phyloP scores from a whole-genome alignment of 1,140 invertebrate species.

The Drosophila arizonae region DNA sequence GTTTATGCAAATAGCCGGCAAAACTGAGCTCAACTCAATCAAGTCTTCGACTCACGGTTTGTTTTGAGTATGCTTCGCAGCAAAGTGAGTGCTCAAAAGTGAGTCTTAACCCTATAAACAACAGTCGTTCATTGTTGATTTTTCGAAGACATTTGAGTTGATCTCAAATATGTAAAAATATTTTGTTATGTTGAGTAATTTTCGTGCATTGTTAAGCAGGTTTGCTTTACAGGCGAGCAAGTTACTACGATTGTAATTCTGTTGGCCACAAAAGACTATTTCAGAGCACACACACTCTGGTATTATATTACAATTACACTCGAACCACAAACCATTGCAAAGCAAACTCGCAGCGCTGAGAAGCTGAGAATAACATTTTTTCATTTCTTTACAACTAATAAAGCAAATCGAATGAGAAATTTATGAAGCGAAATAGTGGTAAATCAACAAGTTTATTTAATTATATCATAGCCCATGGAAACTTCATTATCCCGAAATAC shows the following conservation, averaged over 20 bases:
- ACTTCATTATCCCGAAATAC: slow-evolving; percentile 82
- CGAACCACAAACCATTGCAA: too few species aligned
- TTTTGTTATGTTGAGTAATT: too few species aligned
- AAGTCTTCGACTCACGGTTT: slow-evolving; percentile 28
- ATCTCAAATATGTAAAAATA: too few species aligned
- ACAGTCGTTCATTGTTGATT: not conserved
- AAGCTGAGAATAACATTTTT: not conserved
- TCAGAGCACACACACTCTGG: too few species aligned
- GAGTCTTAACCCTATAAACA: slow-evolving; percentile 41
- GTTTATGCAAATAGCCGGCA: slow-evolving; percentile 75
- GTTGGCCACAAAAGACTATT: too few species aligned
- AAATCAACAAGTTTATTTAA: slow-evolving; percentile 62
- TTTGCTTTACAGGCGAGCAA: too few species aligned
- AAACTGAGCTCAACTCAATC: slow-evolving; percentile 15
- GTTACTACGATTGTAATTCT: too few species aligned
- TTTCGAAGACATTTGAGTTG: not conserved
- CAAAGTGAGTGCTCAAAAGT: slow-evolving; percentile 16
- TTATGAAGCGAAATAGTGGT: not conserved
- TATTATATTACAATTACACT: too few species aligned
- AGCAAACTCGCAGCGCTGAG: too few species aligned
- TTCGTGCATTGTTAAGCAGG: too few species aligned
- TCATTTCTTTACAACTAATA: not conserved
- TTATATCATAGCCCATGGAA: slow-evolving; percentile 65
- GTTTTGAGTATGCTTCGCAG: slow-evolving; percentile 31
- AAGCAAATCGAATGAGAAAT: not conserved